phyloP scores from a whole-genome alignment of 2,797 vertebrate species.

The Sebastes trivittatus region DNA sequence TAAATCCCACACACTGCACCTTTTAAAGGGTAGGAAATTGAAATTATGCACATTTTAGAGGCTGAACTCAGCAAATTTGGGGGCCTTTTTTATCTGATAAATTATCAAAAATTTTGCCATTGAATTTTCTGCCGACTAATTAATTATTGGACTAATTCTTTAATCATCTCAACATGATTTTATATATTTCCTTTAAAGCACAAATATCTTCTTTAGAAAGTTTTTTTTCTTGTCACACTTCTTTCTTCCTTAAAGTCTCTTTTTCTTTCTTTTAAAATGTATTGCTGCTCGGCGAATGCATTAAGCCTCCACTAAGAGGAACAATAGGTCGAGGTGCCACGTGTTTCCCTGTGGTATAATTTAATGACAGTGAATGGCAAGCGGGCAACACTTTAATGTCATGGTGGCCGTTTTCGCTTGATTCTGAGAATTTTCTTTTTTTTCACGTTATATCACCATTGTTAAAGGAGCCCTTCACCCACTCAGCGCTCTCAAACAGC shows the following conservation, averaged over 20 bases:
- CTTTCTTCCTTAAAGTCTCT: neutral
- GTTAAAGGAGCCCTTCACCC: conserved; percentile 32
- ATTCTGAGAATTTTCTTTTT: neutral
- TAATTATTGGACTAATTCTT: neutral
- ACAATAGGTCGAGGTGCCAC: conserved; percentile 17
- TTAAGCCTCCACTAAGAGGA: conserved; percentile 10
- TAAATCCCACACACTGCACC: rapidly evolving
- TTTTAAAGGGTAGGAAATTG: too few species aligned
- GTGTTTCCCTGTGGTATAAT: conserved; percentile 24
- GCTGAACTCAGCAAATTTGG: rapidly evolving
- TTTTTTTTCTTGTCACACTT: neutral
- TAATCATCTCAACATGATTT: neutral
- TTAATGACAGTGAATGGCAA: neutral
- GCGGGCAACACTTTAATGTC: neutral
- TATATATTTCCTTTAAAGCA: neutral
- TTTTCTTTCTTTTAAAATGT: neutral
- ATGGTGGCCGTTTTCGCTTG: neutral
- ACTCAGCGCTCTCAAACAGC: conserved; percentile 11
- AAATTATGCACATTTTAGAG: neutral
- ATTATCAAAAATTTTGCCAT: neutral
- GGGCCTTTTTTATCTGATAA: neutral
- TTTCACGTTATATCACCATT: conserved; percentile 5
- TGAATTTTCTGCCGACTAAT: neutral
- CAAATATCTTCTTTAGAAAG: neutral
- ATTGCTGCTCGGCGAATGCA: neutral